A percentile compares a stretch with the other conserved stretches of the same genome.
phyloP scores from a whole-genome alignment of 2,888 invertebrate species.

The Pyrocoelia pectoralis region DNA sequence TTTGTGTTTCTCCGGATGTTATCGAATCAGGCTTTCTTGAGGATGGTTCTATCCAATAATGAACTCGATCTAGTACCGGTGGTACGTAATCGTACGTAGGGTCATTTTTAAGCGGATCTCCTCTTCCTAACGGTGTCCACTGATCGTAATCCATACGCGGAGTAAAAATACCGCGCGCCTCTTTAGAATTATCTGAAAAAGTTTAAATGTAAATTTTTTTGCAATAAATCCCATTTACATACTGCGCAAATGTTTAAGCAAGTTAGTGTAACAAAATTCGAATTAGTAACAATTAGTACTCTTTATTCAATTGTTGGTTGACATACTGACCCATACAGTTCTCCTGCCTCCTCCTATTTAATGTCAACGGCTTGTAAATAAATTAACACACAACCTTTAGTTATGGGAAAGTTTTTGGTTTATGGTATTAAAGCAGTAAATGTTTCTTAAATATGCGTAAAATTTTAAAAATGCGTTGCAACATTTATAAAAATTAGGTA shows the following conservation, averaged over 20 bases:
- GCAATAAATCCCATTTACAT: not conserved
- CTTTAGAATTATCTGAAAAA: conserved; percentile 47
- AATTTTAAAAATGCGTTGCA: not conserved
- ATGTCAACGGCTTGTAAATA: conserved; percentile 21
- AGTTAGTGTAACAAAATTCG: not conserved
- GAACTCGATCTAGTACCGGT: conserved; percentile 79
- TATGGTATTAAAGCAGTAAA: not conserved
- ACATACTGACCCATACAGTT: conserved; percentile 46
- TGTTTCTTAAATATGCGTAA: not conserved
- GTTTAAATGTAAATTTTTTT: not conserved
- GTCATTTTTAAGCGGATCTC: conserved; percentile 83
- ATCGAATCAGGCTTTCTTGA: conserved; percentile 65
- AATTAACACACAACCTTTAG: not conserved
- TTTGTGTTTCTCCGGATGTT: conserved; percentile 61
- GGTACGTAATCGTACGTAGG: conserved; percentile 88
- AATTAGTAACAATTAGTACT: conserved; percentile 19
- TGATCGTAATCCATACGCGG: conserved; percentile 85
- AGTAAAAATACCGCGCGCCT: conserved; percentile 64
- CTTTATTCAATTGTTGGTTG: conserved; percentile 38
- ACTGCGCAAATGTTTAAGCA: not conserved
- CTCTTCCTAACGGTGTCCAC: conserved; percentile 84
- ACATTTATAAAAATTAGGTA: too few species aligned
- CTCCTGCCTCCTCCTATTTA: conserved; percentile 25
- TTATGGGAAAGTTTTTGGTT: conserved; percentile 1
- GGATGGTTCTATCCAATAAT: conserved; percentile 79